Evolutionary conservation across 1,140 invertebrate species (phyloP), one percentile per base, ranked within the genome.

Genomic region (Neodiprion fabricii): DNA sequence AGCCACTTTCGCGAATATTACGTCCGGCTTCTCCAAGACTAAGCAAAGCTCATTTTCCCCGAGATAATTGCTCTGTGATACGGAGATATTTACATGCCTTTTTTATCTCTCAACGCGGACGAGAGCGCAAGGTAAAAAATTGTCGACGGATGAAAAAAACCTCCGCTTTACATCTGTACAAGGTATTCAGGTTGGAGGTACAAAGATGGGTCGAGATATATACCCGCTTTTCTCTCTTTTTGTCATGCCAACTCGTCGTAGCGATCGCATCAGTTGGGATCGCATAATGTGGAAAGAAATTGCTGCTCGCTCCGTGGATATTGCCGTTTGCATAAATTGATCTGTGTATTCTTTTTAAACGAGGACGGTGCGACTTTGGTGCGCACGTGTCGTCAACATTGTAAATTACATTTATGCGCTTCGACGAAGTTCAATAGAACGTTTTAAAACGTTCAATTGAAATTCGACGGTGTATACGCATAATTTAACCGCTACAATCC

Each of bases 51-150:
- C 82, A 82, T 85, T 85, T 85, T 79, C 82, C 72, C 75, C 71
- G 79, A 84, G 81, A 85, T 85, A 84, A 85, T 85, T 85, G 82
- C 80, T 83, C 84, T 79, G 81, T 84, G 82, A 83, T 83, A 82
- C 81, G 79, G 78, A 71, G 74, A 79, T 77, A 78, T 76, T 76
- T 75, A 73, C 74, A 74, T 40, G 28, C 28, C 28, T 40, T 40
- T 40, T 40, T 40, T 40, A 40, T 40, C 28, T 40, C 28, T 40
- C 28, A 40, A 40, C 28, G 28, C 28, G 28, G 28, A 40, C 28
- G 28, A 40, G 28, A 40, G 28, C 5, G 28, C 28, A 40, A 40
- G 28, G 28, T 40, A 40, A 40, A 40, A 40, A 40, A 40, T 40
- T 40, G 28, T 40, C 28, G 28, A 5, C 28, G 28, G 28, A 40